Percentiles rank a stretch among this genome's conserved stretches.
phyloP scores from a whole-genome alignment of 2,113 vertebrate species.

The Sinosuthora webbiana region DNA sequence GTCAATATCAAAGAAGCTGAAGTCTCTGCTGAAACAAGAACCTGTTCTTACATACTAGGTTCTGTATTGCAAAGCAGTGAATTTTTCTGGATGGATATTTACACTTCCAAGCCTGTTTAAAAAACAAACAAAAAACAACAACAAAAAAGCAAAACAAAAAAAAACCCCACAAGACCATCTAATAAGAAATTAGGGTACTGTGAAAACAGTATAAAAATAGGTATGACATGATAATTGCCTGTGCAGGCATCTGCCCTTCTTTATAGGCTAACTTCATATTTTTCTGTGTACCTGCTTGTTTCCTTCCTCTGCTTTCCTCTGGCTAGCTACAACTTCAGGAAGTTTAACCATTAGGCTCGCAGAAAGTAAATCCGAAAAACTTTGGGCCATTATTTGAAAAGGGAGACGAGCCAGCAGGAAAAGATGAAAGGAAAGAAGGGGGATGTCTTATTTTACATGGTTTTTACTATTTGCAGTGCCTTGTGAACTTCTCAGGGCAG shows the following conservation, averaged over 20 bases:
- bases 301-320: not conserved
- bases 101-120: not conserved
- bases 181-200: not conserved
- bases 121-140: no score
- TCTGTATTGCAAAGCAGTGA: not conserved
- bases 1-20: not conserved
- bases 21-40: not conserved
- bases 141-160: not conserved
- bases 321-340: not conserved
- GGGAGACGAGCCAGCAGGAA: not conserved
- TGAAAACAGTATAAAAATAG: not conserved
- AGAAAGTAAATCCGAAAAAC: not conserved
- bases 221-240: not conserved
- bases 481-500: not conserved
- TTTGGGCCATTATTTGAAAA: not conserved
- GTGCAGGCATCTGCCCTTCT: not conserved
- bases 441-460: not conserved
- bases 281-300: not conserved
- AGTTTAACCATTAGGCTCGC: not conserved
- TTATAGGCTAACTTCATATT: not conserved
- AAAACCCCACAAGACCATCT: not conserved
- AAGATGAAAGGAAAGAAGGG: not conserved
- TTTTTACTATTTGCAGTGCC: not conserved
- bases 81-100: not conserved
- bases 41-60: not conserved